Evolutionary conservation across 1,140 invertebrate species (phyloP).

Genomic region (Apis cerana): DNA sequence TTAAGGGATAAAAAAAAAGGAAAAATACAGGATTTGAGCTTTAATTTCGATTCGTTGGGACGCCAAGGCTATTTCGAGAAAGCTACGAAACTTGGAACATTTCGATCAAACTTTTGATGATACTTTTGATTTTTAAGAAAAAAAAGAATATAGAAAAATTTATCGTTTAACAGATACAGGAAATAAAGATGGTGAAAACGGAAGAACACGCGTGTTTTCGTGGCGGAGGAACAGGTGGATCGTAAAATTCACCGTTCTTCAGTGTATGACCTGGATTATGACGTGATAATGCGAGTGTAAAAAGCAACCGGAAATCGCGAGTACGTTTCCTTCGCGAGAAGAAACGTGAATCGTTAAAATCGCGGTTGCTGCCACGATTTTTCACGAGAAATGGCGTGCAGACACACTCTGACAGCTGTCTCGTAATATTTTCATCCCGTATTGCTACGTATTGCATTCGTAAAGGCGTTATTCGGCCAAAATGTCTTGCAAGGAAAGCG

Average conservation of each 20-base stretch:
- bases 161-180: too few species aligned
- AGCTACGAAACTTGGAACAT: too few species aligned
- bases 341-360: background rate
- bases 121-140: too few species aligned
- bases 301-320: constrained; percentile 19
- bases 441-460: background rate
- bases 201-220: background rate
- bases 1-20: too few species aligned
- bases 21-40: too few species aligned
- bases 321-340: background rate
- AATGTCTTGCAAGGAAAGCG: too few species aligned
- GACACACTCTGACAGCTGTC: background rate
- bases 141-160: too few species aligned
- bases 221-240: constrained; percentile 53
- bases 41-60: too few species aligned
- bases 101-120: too few species aligned
- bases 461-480: background rate
- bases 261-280: constrained; percentile 28
- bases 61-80: too few species aligned
- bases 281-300: constrained; percentile 49
- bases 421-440: background rate
- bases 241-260: constrained; percentile 50
- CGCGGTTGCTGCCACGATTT: background rate
- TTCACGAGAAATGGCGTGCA: background rate
- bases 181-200: background rate